Evolutionary conservation across 2,113 vertebrate species (phyloP).

Genomic region (Mellivora capensis): DNA sequence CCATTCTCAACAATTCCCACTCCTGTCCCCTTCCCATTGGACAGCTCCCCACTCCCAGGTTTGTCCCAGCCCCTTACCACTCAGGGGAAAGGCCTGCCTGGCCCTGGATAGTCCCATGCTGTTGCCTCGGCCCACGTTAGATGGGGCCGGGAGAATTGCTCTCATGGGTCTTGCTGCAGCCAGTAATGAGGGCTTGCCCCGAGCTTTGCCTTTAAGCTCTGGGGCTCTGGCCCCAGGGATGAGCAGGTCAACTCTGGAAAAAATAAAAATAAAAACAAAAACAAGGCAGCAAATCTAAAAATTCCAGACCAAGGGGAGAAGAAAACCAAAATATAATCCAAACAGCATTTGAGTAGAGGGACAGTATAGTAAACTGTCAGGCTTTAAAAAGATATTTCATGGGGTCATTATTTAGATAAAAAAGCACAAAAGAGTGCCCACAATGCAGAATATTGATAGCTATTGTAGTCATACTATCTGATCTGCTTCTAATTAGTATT

Average conservation of each 20-base stretch:
- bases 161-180: conserved; percentile 90
- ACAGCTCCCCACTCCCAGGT: not conserved
- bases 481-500: not conserved
- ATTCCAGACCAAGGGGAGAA: not conserved
- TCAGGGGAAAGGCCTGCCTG: conserved; percentile 76
- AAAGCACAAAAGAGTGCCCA: not conserved
- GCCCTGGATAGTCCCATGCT: conserved; percentile 66
- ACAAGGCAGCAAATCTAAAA: conserved; percentile 32
- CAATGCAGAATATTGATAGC: not conserved
- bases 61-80: conserved; percentile 76
- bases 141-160: conserved; percentile 92
- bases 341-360: not conserved
- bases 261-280: conserved; percentile 66
- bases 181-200: conserved; percentile 79
- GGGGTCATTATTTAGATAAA: not conserved
- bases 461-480: not conserved
- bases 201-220: conserved; percentile 80
- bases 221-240: conserved; percentile 74
- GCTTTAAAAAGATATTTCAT: not conserved
- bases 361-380: not conserved
- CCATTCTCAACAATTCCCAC: not conserved
- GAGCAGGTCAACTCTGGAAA: conserved; percentile 77
- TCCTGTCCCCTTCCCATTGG: not conserved
- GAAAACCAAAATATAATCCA: not conserved
- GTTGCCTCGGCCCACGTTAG: conserved; percentile 79